Evolutionary conservation across 2,888 invertebrate genomes (phyloP).

Genomic region (Cantharis rustica): DNA sequence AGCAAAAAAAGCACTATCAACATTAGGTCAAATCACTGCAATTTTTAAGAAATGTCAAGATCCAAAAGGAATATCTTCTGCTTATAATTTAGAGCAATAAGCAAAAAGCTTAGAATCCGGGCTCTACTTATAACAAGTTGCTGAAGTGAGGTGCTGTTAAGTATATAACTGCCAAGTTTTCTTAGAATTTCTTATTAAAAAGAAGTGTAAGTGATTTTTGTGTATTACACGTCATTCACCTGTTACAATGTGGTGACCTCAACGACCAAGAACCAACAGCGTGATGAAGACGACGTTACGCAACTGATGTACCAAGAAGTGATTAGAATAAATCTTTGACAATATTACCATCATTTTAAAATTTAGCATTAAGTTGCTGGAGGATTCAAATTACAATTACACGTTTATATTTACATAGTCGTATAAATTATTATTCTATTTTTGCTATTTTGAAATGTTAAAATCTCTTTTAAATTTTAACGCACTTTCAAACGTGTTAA

Average conservation of each 20-base stretch:
- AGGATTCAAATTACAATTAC: not conserved
- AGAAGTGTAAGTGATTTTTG: conserved; percentile 5
- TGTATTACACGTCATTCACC: conserved; percentile 23
- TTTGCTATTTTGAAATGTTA: not conserved
- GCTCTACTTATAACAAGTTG: not conserved
- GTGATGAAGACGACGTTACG: conserved; percentile 23
- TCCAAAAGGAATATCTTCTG: too few species aligned
- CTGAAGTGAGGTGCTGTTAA: not conserved
- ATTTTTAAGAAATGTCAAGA: too few species aligned
- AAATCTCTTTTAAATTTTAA: too few species aligned
- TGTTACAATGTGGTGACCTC: conserved; percentile 27
- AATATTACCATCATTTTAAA: conserved; percentile 20
- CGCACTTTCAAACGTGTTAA: too few species aligned
- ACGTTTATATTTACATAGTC: not conserved
- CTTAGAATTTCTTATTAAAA: not conserved
- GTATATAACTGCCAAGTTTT: not conserved
- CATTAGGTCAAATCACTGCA: too few species aligned
- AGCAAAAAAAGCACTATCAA: too few species aligned
- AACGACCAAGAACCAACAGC: not conserved
- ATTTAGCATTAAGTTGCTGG: not conserved
- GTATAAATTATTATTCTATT: not conserved
- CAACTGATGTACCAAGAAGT: conserved; percentile 36
- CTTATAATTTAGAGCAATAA: too few species aligned
- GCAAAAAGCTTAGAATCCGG: too few species aligned
- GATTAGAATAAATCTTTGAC: conserved; percentile 42